These are phyloP conservation scores for Sycobia sp. DNA, from an alignment of 1,140 invertebrate species.

Conservation along the genomic window DNA sequence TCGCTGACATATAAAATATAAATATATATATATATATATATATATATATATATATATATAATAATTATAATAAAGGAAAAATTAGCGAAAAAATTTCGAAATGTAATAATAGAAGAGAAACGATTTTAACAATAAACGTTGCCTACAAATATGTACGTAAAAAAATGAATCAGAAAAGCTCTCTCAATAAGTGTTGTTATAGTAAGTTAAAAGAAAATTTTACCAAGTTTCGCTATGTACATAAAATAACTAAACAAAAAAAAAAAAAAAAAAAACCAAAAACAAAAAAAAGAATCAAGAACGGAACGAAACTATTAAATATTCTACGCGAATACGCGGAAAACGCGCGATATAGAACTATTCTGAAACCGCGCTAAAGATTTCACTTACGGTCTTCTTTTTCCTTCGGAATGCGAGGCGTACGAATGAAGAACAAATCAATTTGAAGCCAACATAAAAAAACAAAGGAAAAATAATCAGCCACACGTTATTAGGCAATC, in stretches of 20 bases:
- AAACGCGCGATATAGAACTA: too few relatives aligned
- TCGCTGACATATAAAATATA: too few relatives aligned
- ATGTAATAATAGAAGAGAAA: not conserved
- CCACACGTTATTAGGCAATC: too few relatives aligned
- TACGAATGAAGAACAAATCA: not conserved
- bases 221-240: conserved; percentile 37
- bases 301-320: not conserved
- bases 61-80: conserved; percentile 6
- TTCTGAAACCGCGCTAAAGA: too few relatives aligned
- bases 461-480: too few relatives aligned
- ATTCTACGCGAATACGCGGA: too few relatives aligned
- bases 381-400: not conserved
- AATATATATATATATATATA: too few relatives aligned
- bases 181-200: conserved; percentile 58
- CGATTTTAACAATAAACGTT: conserved; percentile 47
- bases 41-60: too few relatives aligned
- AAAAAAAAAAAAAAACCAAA: not conserved
- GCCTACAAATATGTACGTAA: conserved; percentile 55
- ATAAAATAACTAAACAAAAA: conserved; percentile 33
- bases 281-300: not conserved
- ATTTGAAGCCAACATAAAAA: too few relatives aligned
- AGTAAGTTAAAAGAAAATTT: conserved; percentile 44
- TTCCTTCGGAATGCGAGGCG: not conserved
- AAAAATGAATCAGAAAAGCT: too few relatives aligned
- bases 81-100: conserved; percentile 23